Percentiles rank a stretch among this genome's conserved stretches.
phyloP scores from a whole-genome alignment of 1,140 invertebrate genomes.

The Lithobius niger region DNA sequence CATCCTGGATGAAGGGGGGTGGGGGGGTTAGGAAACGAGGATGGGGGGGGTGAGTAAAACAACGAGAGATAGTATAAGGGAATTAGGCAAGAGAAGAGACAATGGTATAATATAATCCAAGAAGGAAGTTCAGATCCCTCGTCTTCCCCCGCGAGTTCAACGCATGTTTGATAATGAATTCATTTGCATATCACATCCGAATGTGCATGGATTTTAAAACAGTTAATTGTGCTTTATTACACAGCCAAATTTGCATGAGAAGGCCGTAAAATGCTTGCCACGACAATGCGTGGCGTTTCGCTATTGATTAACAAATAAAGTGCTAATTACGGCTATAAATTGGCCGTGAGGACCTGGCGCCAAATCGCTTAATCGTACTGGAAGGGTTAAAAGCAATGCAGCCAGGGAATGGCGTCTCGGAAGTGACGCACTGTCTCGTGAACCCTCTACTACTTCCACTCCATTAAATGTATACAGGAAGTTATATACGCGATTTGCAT shows the following conservation, averaged over 20 bases:
- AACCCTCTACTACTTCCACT: background rate
- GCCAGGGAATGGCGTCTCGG: background rate
- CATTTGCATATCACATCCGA: background rate
- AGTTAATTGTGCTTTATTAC: constrained; percentile 5
- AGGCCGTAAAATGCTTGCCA: background rate
- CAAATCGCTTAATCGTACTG: background rate
- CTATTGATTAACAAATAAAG: constrained; percentile 10
- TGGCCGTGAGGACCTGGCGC: background rate
- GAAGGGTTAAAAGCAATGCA: background rate
- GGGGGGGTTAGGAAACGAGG: too few species aligned
- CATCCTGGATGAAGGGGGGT: too few species aligned
- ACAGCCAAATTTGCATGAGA: background rate
- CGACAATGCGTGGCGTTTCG: background rate
- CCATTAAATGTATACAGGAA: constrained; percentile 1
- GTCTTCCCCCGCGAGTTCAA: too few species aligned
- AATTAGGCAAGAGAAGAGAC: too few species aligned
- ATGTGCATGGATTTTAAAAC: background rate
- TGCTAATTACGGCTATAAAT: constrained; percentile 8
- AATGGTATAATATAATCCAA: too few species aligned
- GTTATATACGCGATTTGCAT: constrained; percentile 1
- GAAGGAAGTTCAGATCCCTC: too few species aligned
- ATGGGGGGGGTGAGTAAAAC: too few species aligned
- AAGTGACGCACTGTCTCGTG: background rate
- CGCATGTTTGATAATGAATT: constrained; percentile 4
- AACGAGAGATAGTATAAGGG: too few species aligned